These are phyloP conservation scores for Bombylius discolor DNA, from an alignment of 2,888 invertebrate species.

Conservation along the genomic window DNA sequence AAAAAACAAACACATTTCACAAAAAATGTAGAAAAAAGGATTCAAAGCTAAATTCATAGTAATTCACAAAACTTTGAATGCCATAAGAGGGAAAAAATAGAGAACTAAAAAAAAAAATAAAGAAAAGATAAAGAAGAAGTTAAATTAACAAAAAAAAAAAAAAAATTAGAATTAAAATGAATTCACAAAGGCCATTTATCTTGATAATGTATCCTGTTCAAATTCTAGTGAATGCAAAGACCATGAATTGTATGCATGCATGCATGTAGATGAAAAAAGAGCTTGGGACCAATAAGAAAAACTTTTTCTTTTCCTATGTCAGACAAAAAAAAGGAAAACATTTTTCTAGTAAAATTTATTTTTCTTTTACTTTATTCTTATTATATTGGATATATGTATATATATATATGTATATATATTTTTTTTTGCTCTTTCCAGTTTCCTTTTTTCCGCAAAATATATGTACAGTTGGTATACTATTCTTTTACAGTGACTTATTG, in stretches of 20 bases:
- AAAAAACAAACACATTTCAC: no score
- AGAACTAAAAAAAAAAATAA: no score
- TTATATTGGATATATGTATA: no score
- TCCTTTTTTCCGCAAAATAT: not conserved
- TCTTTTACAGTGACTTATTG: not conserved
- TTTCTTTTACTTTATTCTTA: not conserved
- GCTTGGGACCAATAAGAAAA: not conserved
- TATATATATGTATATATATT: no score
- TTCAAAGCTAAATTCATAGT: no score
- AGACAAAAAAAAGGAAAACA: no score
- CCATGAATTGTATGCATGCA: not conserved
- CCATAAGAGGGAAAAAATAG: no score
- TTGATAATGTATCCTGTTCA: conserved; percentile 3
- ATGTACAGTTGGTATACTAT: not conserved
- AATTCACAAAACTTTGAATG: no score
- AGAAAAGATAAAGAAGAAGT: no score
- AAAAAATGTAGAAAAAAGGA: no score
- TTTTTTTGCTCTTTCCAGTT: not conserved
- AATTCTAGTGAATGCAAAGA: not conserved
- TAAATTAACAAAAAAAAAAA: no score
- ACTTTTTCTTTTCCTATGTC: not conserved
- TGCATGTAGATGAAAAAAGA: not conserved
- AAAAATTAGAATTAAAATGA: not conserved
- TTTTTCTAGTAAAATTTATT: not conserved
- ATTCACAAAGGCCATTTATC: conserved; percentile 1